Evolutionary conservation across 2,113 vertebrate genomes (phyloP), one percentile per base, ranked within the genome.

Genomic region (Centropus unirufus): DNA sequence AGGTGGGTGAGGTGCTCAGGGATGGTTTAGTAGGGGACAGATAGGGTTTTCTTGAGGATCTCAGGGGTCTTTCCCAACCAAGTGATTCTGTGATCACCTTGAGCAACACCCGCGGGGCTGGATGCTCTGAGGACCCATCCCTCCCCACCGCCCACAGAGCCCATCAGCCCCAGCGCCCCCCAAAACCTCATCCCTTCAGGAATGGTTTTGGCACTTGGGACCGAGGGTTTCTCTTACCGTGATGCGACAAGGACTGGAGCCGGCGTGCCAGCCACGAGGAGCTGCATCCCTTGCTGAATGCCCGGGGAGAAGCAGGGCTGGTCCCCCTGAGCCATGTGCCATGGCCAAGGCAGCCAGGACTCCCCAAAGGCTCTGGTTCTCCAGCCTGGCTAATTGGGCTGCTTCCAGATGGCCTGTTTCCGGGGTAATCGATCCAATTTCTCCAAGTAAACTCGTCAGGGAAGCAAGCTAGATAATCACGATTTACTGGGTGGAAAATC

Each of bases 371-470:
- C 62, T 89, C 87, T 70, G 79, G 72, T 92, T 70, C 92, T 74
- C 32, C 42, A 76, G 88, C 14, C 75, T 54, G 79, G 58, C 57
- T 94, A 82, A 66, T 92, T 80, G 86, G 67, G 90, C 59, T 40
- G 83, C 87, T 96, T 91, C 87, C 95, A 93, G 82, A 78, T 59
- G 73, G 95, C 91, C 87, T 75, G 19, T 91, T 97, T 96, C 94
- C 93, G 87, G 93, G 47, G 73, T 89, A 87, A 97, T 95, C 76
- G 82, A 97, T 98, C 83, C 92, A 94, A 68, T 91, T 89, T 90
- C 93, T 93, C 86, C 77, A 67, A 92, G 94, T 21, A 77, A 85
- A 44, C 46, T 70, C 18, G 26, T 47, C 62, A 61, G 79, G 94
- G 93, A 92, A 81, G 58, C 79, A 75, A 42, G 47, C 34, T 46